A percentile compares a stretch with the other conserved stretches of the same genome.
phyloP scores from a whole-genome alignment of 2,888 invertebrate species.

The Tryphoninae sp. region DNA sequence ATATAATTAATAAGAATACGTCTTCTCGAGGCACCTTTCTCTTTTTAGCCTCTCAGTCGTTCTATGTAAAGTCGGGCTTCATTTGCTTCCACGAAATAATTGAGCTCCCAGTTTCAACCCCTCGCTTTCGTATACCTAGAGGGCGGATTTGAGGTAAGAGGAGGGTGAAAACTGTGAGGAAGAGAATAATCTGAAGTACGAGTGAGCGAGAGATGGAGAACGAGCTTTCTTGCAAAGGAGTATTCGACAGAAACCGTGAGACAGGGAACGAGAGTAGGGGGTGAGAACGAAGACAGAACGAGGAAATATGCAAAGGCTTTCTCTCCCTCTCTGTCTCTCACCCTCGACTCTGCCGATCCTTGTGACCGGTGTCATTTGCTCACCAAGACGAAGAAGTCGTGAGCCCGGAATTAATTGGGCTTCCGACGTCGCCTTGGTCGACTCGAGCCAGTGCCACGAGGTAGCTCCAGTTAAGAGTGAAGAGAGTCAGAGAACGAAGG shows the following conservation, averaged over 20 bases:
- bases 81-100: slow-evolving; percentile 42
- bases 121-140: slow-evolving; percentile 1
- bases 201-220: slow-evolving; percentile 7
- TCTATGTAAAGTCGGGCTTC: slow-evolving; percentile 1
- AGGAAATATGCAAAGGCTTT: slow-evolving; percentile 22
- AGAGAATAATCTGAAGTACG: slow-evolving; percentile 1
- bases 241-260: slow-evolving; percentile 7
- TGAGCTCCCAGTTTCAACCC: slow-evolving; percentile 1
- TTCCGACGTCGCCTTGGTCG: slow-evolving; percentile 38
- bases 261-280: background rate
- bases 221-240: background rate
- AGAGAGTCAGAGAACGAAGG: background rate
- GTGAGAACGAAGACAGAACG: background rate
- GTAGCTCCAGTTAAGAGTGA: slow-evolving; percentile 22
- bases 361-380: slow-evolving; percentile 49
- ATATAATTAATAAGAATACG: slow-evolving; percentile 9
- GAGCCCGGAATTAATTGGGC: slow-evolving; percentile 59
- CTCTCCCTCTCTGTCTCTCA: slow-evolving; percentile 5
- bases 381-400: slow-evolving; percentile 50
- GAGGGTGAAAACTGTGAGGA: slow-evolving; percentile 5
- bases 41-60: background rate
- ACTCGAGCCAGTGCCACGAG: background rate
- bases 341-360: slow-evolving; percentile 24
- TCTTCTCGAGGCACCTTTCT: background rate
- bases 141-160: background rate